phyloP scores from a whole-genome alignment of 2,888 invertebrate genomes.

The Polymixis lichenea region DNA sequence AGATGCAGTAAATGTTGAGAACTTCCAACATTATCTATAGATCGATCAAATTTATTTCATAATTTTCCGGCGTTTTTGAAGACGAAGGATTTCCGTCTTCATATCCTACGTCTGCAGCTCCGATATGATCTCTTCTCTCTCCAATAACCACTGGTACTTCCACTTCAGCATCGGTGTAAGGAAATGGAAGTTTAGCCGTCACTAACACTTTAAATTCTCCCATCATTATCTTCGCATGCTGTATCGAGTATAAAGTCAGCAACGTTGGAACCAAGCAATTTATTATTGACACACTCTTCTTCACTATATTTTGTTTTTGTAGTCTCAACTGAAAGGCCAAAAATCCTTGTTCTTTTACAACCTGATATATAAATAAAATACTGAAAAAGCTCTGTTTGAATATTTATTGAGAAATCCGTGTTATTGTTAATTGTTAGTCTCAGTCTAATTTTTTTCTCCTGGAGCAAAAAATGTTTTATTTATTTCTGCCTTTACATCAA shows the following conservation, averaged over 20 bases:
- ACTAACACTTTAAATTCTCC: constrained; percentile 65
- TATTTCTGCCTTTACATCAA: constrained; percentile 33
- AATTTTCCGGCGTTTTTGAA: neutral
- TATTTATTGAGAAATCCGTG: constrained; percentile 21
- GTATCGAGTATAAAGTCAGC: constrained; percentile 63
- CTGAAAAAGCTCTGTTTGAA: constrained; percentile 29
- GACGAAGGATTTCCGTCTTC: neutral
- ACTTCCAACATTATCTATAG: constrained; percentile 7
- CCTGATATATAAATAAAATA: constrained; percentile 22
- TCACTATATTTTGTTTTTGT: constrained; percentile 37
- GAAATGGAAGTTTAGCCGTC: constrained; percentile 65
- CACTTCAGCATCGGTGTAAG: constrained; percentile 58
- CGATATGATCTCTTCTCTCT: constrained; percentile 26
- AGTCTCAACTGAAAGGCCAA: constrained; percentile 34
- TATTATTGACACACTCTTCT: constrained; percentile 54
- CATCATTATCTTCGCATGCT: constrained; percentile 62
- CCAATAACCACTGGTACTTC: constrained; percentile 70
- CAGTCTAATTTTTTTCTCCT: constrained; percentile 46
- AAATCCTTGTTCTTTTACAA: neutral
- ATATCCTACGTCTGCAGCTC: neutral
- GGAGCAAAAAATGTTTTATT: constrained; percentile 44
- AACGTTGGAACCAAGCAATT: constrained; percentile 50
- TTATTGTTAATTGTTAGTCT: constrained; percentile 35
- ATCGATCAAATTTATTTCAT: constrained; percentile 12
- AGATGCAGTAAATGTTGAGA: no score